phyloP scores from a whole-genome alignment of 2,113 vertebrate species.

The Progne subis region DNA sequence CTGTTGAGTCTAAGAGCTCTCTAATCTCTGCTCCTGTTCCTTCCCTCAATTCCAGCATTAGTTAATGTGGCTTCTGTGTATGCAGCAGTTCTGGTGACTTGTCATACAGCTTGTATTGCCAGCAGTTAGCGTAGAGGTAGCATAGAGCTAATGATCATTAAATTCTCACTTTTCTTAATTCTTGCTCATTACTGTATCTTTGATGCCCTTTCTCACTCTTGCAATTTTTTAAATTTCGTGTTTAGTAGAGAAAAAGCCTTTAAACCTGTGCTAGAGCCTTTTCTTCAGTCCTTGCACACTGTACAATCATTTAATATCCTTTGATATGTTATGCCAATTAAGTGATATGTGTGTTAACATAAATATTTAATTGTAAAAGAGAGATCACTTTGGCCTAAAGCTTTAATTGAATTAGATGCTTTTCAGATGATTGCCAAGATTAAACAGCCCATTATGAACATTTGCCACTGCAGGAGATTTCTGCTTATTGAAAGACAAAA shows the following conservation, averaged over 20 bases:
- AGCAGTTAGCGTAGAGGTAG: neutral
- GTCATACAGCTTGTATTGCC: neutral
- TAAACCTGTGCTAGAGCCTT: neutral
- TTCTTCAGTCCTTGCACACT: neutral
- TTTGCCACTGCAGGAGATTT: conserved; percentile 55
- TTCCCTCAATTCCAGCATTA: neutral
- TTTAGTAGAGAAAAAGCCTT: neutral
- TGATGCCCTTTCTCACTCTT: neutral
- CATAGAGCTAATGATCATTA: neutral
- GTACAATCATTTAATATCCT: neutral
- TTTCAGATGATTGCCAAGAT: conserved; percentile 63
- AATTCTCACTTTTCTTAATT: conserved; percentile 10
- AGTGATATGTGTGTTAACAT: conserved; percentile 30
- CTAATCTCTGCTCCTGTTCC: conserved; percentile 14
- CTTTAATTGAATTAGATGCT: conserved; percentile 67
- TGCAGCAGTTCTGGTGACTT: neutral
- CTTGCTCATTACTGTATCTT: neutral
- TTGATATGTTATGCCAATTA: conserved; percentile 45
- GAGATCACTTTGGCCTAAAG: conserved; percentile 40
- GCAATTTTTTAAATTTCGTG: neutral
- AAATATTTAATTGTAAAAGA: conserved; percentile 64
- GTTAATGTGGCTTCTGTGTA: neutral
- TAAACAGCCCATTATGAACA: conserved; percentile 58
- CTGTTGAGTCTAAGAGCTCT: neutral
- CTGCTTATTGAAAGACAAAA: conserved; percentile 63